These are phyloP conservation scores for Drosophila suboccidentalis DNA, from an alignment of 2,888 invertebrate species.

Conservation along the genomic window DNA sequence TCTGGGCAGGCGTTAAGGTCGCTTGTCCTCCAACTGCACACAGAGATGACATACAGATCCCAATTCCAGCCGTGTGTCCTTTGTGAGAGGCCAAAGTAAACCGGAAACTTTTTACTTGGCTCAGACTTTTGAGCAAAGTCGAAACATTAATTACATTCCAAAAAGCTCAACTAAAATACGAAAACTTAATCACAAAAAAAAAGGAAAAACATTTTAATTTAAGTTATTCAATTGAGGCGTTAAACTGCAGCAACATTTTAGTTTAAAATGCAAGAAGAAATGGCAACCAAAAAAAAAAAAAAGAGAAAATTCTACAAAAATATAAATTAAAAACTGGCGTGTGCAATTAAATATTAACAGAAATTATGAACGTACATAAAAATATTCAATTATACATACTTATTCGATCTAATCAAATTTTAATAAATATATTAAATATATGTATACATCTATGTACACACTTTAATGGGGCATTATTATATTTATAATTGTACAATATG, in stretches of 20 bases:
- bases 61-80: slow-evolving; percentile 53
- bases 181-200: slow-evolving; percentile 14
- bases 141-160: slow-evolving; percentile 37
- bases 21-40: slow-evolving; percentile 14
- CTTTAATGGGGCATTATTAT: slow-evolving; percentile 63
- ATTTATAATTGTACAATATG: slow-evolving; percentile 28
- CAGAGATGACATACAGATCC: slow-evolving; percentile 21
- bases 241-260: slow-evolving; percentile 23
- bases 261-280: slow-evolving; percentile 33
- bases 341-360: slow-evolving; percentile 55
- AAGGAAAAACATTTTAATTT: background rate
- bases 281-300: slow-evolving; percentile 36
- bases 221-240: slow-evolving; percentile 7
- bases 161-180: slow-evolving; percentile 44
- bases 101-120: slow-evolving; percentile 42
- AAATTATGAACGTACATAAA: slow-evolving; percentile 47
- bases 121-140: slow-evolving; percentile 39
- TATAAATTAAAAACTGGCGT: slow-evolving; percentile 38
- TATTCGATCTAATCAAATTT: slow-evolving; percentile 67
- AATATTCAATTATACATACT: slow-evolving; percentile 56
- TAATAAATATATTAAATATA: slow-evolving; percentile 38
- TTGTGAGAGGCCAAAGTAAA: slow-evolving; percentile 17
- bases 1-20: slow-evolving; percentile 87
- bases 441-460: slow-evolving; percentile 40
- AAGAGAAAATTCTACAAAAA: slow-evolving; percentile 25